phyloP scores from a whole-genome alignment of 2,797 vertebrate species.

The Epinephelus malabaricus region DNA sequence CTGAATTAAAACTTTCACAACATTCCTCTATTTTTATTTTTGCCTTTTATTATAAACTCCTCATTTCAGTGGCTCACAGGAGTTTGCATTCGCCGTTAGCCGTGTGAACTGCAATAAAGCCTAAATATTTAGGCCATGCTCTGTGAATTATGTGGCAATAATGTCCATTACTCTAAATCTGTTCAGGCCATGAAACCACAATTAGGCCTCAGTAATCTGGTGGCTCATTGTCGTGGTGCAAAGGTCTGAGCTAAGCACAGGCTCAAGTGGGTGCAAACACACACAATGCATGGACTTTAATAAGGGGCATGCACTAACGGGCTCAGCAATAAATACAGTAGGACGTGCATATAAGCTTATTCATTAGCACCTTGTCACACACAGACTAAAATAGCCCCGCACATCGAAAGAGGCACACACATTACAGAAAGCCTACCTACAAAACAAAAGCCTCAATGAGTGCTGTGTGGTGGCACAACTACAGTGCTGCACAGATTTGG shows the following conservation, averaged over 20 bases:
- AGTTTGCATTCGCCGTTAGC: conserved; percentile 27
- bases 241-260: conserved; percentile 46
- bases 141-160: conserved; percentile 32
- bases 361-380: conserved; percentile 27
- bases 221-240: conserved; percentile 36
- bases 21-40: not conserved
- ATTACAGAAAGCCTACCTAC: conserved; percentile 5
- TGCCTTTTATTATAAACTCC: not conserved
- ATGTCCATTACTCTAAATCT: conserved; percentile 49
- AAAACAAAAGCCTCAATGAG: conserved; percentile 33
- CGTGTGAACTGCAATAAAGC: conserved; percentile 27
- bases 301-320: conserved; percentile 18
- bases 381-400: conserved; percentile 22
- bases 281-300: conserved; percentile 35
- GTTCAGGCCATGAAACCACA: conserved; percentile 48
- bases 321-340: conserved; percentile 36
- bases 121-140: conserved; percentile 42
- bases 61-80: conserved; percentile 20
- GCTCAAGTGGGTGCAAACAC: conserved; percentile 32
- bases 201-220: conserved; percentile 50
- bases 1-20: conserved; percentile 1
- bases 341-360: conserved; percentile 17
- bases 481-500: conserved; percentile 66
- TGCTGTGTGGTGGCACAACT: conserved; percentile 24
- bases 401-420: conserved; percentile 10